Percentiles rank a stretch among this genome's conserved stretches.
Conservation (phyloP, 2,797 vertebrate genomes). For the Danio albolineatus region DNA sequence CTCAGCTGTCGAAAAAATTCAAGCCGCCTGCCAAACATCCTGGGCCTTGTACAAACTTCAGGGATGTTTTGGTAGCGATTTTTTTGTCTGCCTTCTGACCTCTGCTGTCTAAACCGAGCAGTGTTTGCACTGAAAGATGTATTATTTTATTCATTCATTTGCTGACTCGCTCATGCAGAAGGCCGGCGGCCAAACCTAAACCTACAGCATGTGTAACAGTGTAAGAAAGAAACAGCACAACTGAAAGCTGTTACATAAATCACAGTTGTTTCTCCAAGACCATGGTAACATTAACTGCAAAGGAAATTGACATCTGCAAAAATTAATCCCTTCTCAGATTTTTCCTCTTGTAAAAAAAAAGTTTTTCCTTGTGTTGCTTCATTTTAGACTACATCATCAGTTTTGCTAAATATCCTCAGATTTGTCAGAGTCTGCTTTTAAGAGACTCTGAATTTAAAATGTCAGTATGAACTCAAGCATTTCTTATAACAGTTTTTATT, state of each 20-base stretch:
- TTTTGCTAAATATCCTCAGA: not conserved
- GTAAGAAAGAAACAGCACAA: no score
- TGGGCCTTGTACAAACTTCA: conserved; percentile 36
- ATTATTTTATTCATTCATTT: conserved; percentile 13
- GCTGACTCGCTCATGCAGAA: not conserved
- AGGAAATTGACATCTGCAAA: not conserved
- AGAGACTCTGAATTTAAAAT: not conserved
- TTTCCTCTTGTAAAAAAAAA: not conserved
- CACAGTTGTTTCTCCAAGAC: not conserved
- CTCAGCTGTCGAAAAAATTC: conserved; percentile 52
- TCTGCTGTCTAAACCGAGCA: conserved; percentile 42
- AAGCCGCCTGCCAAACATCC: conserved; percentile 45
- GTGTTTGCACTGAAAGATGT: conserved; percentile 44
- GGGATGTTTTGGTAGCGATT: conserved; percentile 39
- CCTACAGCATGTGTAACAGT: not conserved
- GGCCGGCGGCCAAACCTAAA: not conserved
- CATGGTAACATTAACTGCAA: not conserved
- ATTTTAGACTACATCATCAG: not conserved
- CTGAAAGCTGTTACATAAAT: not conserved
- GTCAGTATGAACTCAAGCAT: not conserved
- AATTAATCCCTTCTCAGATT: not conserved
- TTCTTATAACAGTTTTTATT: not conserved
- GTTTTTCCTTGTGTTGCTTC: not conserved
- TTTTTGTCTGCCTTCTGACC: conserved; percentile 45
- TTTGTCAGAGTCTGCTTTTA: not conserved